Evolutionary conservation across 2,888 invertebrate genomes (phyloP), one percentile per base, ranked within the genome.

Genomic region (Maniola hyperantus): DNA sequence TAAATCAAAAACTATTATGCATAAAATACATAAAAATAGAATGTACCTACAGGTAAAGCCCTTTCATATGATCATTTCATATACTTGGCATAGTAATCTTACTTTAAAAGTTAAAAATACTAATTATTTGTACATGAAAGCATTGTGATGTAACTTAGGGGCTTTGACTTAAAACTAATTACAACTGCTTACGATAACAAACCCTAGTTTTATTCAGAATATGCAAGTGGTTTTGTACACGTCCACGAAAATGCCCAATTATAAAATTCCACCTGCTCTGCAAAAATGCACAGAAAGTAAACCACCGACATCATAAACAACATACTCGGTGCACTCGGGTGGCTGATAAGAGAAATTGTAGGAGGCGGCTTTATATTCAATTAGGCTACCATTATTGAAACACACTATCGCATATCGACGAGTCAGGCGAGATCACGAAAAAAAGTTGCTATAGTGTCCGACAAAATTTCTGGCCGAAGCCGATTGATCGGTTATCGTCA

Each of bases 301-400:
- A 60, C 60, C 33, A 51, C 55, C 18, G 46, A 62, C 39, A 36
- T 61, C 55, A 50, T 68, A 65, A 68, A 70, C 64, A 34, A 57
- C 57, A 60, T 42, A 58, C 44, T 64, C 61, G 53, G 39, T 59
- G 63, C 65, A 46, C 63, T 63, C 65, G 50, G 70, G 67, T 67
- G 70, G 70, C 65, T 63, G 70, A 65, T 67, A 65, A 70, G 57
- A 65, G 55, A 63, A 67, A 65, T 67, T 70, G 65, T 67, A 59
- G 58, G 46, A 48, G 65, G 60, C 63, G 63, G 36, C 55, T 57
- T 63, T 64, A 65, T 63, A 67, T 65, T 67, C 58, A 67, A 70
- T 64, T 64, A 55, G 50, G 63, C n/a, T 48, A 62, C 57, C 15
- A 20, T 42, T 20, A 7, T 11, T 39, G 20, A 18, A 57, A 8